Percentiles rank a stretch among this genome's conserved stretches.
Evolutionary conservation across 2,888 invertebrate genomes (phyloP).

Genomic region (Litoditis marina): DNA sequence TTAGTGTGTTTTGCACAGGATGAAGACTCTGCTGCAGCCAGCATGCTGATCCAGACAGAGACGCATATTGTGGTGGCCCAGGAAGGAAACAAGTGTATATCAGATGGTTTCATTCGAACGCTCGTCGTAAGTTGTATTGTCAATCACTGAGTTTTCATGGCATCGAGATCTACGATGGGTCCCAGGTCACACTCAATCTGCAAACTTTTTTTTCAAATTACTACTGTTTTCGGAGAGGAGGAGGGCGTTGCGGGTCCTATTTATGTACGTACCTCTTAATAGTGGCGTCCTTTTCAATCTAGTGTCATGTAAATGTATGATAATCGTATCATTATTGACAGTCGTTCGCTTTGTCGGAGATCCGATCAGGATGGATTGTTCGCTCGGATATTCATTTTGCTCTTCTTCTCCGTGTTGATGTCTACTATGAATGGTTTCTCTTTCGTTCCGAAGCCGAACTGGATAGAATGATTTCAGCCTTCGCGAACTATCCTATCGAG

Average conservation of each 20-base stretch:
- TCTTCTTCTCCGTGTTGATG: constrained; percentile 6
- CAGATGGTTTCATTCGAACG: constrained; percentile 54
- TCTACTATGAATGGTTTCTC: constrained; percentile 9
- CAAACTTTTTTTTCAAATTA: too few species aligned
- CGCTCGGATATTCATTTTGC: background rate
- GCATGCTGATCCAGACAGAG: constrained; percentile 7
- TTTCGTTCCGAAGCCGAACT: constrained; percentile 10
- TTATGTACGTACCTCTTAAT: too few species aligned
- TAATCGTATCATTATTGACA: background rate
- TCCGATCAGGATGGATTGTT: constrained; percentile 3
- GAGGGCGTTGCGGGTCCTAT: too few species aligned
- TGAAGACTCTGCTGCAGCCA: constrained; percentile 8
- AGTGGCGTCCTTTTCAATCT: background rate
- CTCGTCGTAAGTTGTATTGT: constrained; percentile 21
- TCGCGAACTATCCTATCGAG: constrained; percentile 4
- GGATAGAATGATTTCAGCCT: constrained; percentile 1
- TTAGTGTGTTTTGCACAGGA: too few species aligned
- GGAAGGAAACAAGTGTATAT: constrained; percentile 50
- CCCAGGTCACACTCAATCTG: too few species aligned
- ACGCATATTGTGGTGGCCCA: constrained; percentile 35
- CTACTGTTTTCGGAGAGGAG: too few species aligned
- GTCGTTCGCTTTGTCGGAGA: constrained; percentile 6
- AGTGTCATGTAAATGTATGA: background rate
- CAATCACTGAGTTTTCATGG: too few species aligned
- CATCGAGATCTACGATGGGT: too few species aligned